phyloP scores from a whole-genome alignment of 2,797 vertebrate genomes.

The Pitangus sulphuratus region DNA sequence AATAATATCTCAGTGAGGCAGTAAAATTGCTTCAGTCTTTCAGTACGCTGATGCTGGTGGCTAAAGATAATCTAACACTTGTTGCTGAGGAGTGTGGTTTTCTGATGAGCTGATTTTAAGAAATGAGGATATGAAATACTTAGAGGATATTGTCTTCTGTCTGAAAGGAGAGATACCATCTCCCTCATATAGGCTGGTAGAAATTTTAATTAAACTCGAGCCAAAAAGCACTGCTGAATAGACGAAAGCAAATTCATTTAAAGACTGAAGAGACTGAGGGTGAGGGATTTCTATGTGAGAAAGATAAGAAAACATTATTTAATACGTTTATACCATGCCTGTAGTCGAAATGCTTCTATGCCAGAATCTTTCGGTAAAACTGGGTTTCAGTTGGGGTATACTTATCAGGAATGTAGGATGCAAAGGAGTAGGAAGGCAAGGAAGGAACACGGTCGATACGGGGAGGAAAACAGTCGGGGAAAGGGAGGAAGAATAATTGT shows the following conservation, averaged over 20 bases:
- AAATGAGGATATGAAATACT: slow-evolving; percentile 65
- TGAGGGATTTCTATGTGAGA: not conserved
- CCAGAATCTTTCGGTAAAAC: not conserved
- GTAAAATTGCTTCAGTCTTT: slow-evolving; percentile 31
- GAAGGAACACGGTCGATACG: accelerated
- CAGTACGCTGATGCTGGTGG: not conserved
- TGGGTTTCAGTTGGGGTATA: not conserved
- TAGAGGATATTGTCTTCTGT: slow-evolving; percentile 68
- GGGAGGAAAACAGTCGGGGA: not conserved
- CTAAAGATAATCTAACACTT: slow-evolving; percentile 66
- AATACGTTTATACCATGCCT: not conserved
- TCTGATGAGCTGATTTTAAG: slow-evolving; percentile 69
- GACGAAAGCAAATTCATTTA: slow-evolving; percentile 42
- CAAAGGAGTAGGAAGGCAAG: not conserved
- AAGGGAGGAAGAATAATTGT: not conserved
- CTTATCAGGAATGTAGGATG: not conserved
- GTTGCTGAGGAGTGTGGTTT: slow-evolving; percentile 61
- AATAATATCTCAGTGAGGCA: not conserved
- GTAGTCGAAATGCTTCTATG: not conserved
- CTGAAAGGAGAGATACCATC: slow-evolving; percentile 58
- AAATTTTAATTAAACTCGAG: slow-evolving; percentile 67
- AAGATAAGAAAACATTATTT: slow-evolving; percentile 51
- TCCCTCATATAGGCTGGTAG: slow-evolving; percentile 39
- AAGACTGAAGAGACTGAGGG: not conserved
- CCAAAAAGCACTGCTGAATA: slow-evolving; percentile 53